These are phyloP conservation scores for Hydrolagus affinis DNA, from an alignment of 2,113 vertebrate genomes.

Conservation along the genomic window DNA sequence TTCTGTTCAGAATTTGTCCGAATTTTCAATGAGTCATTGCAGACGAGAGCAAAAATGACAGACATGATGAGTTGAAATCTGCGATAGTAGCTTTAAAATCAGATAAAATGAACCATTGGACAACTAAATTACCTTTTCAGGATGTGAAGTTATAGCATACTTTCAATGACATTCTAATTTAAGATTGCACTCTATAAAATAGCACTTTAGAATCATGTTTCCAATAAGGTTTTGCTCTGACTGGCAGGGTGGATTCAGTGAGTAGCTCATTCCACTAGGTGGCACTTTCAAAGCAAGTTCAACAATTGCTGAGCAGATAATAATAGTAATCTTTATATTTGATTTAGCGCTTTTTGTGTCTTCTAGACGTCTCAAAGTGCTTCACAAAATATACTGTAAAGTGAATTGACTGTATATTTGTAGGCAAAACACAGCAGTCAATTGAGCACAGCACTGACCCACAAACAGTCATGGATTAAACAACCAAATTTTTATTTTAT, in stretches of 20 bases:
- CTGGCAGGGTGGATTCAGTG: background rate
- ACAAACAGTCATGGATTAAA: too few relatives aligned
- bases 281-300: background rate
- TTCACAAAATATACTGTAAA: too few relatives aligned
- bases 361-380: too few relatives aligned
- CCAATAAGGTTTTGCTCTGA: background rate
- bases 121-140: background rate
- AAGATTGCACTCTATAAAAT: background rate
- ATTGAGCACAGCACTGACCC: too few relatives aligned
- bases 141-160: background rate
- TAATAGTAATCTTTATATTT: too few relatives aligned
- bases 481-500: too few relatives aligned
- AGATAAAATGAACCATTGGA: background rate
- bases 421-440: too few relatives aligned
- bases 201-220: background rate
- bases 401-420: too few relatives aligned
- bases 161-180: background rate
- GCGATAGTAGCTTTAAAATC: background rate
- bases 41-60: too few relatives aligned
- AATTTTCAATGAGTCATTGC: too few relatives aligned
- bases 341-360: too few relatives aligned
- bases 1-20: too few relatives aligned
- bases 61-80: background rate
- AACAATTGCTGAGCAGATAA: background rate
- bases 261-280: background rate